phyloP scores from a whole-genome alignment of 92 coral and sea anemone species.

The Muricea muricata region DNA sequence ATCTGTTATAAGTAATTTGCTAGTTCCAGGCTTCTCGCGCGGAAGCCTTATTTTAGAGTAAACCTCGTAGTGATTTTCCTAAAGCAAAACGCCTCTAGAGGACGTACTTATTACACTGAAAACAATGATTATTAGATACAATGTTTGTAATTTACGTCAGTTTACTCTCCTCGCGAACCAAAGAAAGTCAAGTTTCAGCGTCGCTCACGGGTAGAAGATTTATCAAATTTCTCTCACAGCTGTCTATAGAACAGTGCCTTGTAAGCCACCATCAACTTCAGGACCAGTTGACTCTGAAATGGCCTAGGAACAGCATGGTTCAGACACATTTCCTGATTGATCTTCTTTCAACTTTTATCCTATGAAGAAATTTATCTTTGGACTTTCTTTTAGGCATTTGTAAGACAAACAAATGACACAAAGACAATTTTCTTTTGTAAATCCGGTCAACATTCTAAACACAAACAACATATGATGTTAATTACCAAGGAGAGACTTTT shows the following conservation, averaged over 20 bases:
- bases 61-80: no score
- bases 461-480: not conserved
- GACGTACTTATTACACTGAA: no score
- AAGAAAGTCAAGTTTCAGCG: no score
- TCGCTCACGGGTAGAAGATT: no score
- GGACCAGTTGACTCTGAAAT: not conserved
- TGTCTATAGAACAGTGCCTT: not conserved
- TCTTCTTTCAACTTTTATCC: not conserved
- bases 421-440: not conserved
- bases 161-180: no score
- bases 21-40: no score
- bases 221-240: no score
- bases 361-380: not conserved
- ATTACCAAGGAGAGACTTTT: not conserved
- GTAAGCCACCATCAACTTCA: not conserved
- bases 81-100: no score
- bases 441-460: not conserved
- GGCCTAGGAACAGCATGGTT: not conserved
- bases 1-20: no score
- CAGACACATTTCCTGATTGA: not conserved
- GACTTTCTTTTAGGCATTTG: not conserved
- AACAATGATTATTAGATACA: no score
- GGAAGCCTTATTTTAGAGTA: no score
- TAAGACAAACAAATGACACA: not conserved
- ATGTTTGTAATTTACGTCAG: no score